Evolutionary conservation across 2,113 vertebrate species (phyloP).

Genomic region (western clawed frog (Xenopus tropicalis)): DNA sequence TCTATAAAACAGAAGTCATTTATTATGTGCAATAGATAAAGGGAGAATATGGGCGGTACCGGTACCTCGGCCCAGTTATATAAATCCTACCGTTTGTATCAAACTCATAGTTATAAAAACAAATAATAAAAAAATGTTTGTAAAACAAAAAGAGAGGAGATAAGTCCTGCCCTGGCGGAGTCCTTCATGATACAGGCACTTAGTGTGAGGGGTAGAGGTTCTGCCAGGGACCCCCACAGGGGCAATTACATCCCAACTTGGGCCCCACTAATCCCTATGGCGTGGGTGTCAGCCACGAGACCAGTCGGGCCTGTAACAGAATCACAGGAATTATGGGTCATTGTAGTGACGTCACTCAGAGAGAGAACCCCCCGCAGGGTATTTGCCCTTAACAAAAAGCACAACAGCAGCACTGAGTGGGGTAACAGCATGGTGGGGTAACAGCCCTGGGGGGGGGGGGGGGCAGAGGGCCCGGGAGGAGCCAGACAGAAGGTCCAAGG

Average conservation of each 20-base stretch:
- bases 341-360: background rate
- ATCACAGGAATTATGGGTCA: too few species aligned
- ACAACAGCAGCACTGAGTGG: too few species aligned
- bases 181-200: conserved; percentile 40
- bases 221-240: background rate
- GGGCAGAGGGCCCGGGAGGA: too few species aligned
- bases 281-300: background rate
- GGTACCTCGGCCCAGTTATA: conserved; percentile 6
- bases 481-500: too few species aligned
- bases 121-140: conserved; percentile 1
- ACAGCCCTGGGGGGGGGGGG: too few species aligned
- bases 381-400: too few species aligned
- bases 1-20: background rate
- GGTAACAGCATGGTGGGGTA: too few species aligned
- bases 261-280: background rate
- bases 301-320: background rate
- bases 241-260: background rate
- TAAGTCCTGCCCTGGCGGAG: background rate
- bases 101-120: conserved; percentile 5
- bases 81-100: conserved; percentile 15
- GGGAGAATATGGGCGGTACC: background rate
- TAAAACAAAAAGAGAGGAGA: background rate
- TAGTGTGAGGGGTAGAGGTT: conserved; percentile 17
- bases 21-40: conserved; percentile 16
- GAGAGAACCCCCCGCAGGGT: too few species aligned